phyloP scores from a whole-genome alignment of 2,113 vertebrate species.

The human region DNA sequence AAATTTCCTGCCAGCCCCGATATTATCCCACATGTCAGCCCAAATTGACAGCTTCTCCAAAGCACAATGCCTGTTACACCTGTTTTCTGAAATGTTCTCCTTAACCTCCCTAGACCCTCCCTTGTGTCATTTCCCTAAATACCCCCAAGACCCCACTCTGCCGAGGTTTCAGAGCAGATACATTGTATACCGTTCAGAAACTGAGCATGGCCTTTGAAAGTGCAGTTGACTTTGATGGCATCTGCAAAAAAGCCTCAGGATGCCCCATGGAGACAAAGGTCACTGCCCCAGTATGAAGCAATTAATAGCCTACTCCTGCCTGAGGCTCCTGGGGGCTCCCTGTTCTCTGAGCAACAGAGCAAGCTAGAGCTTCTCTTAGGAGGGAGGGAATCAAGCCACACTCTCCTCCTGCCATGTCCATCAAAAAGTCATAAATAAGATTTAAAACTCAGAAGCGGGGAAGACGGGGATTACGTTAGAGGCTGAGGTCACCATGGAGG shows the following conservation, averaged over 20 bases:
- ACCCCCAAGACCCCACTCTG: neutral
- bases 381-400: neutral
- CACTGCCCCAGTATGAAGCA: neutral
- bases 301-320: neutral
- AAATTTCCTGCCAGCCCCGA: neutral
- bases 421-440: neutral
- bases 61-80: neutral
- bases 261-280: neutral
- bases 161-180: neutral
- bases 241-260: neutral
- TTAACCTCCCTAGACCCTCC: too few relatives aligned
- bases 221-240: neutral
- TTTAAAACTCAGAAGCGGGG: neutral
- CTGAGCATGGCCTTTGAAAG: neutral
- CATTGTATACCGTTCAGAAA: neutral
- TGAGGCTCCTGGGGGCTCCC: neutral
- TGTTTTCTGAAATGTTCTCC: neutral
- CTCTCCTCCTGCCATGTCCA: neutral
- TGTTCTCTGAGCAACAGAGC: neutral
- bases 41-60: neutral
- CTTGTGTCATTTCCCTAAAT: neutral
- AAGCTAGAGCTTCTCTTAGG: neutral
- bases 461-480: rapidly evolving
- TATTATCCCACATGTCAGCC: neutral
- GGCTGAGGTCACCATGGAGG: rapidly evolving